Evolutionary conservation across 2,113 vertebrate genomes (phyloP).

Genomic region (Ardeotis arabs): DNA sequence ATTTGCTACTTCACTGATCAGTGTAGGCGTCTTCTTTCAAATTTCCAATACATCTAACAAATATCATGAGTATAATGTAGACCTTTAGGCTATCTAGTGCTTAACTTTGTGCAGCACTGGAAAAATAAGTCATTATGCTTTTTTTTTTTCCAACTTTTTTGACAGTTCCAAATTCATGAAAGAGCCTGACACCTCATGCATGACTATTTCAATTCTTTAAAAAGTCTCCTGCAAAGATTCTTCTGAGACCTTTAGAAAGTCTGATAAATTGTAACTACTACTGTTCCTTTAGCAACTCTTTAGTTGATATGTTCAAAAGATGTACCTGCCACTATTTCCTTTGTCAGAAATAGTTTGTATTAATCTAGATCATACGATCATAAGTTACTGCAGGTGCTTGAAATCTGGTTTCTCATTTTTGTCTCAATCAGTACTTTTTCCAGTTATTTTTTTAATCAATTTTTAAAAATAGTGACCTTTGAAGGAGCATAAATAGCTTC

Average conservation of each 20-base stretch:
- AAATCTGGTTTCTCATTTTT: background rate
- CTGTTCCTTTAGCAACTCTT: background rate
- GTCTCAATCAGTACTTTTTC: background rate
- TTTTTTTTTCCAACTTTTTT: background rate
- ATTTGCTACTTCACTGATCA: background rate
- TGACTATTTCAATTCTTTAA: constrained; percentile 1
- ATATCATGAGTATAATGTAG: background rate
- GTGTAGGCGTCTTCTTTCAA: background rate
- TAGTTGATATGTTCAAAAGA: background rate
- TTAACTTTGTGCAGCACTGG: background rate
- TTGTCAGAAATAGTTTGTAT: background rate
- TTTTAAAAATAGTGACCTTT: background rate
- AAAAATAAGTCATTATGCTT: background rate
- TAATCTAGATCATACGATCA: background rate
- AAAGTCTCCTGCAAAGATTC: background rate
- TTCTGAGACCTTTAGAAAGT: background rate
- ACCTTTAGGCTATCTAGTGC: background rate
- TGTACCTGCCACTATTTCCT: background rate
- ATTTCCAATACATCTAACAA: background rate
- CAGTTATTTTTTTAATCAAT: background rate
- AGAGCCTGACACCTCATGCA: background rate
- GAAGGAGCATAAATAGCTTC: background rate
- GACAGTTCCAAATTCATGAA: background rate
- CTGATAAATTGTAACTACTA: background rate
- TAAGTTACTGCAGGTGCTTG: background rate